Evolutionary conservation across 1,140 invertebrate species (phyloP).

Genomic region (Habropoda laboriosa): DNA sequence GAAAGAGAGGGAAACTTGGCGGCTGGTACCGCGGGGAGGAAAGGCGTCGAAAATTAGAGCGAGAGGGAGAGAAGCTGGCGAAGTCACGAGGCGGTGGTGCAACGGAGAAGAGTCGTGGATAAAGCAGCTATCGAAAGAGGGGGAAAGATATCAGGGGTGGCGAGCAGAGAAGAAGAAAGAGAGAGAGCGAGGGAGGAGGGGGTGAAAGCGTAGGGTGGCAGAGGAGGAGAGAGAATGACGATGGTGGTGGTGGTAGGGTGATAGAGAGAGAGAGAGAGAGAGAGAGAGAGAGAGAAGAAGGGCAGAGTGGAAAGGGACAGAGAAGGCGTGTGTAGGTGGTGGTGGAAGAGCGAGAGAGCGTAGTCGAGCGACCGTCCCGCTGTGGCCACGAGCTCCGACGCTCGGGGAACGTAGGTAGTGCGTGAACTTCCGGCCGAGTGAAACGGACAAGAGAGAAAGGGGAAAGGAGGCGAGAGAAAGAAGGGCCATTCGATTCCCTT

Average conservation of each 20-base stretch:
- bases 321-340: slow-evolving; percentile 48
- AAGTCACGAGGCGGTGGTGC: too few species aligned
- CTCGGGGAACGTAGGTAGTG: slow-evolving; percentile 79
- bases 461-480: slow-evolving; percentile 32
- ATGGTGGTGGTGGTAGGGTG: slow-evolving; percentile 5
- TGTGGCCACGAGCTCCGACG: slow-evolving; percentile 80
- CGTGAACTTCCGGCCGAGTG: slow-evolving; percentile 76
- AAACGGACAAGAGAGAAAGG: slow-evolving; percentile 67
- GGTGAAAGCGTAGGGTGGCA: neutral
- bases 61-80: slow-evolving; percentile 1
- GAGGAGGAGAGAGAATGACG: slow-evolving; percentile 18
- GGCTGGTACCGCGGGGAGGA: neutral
- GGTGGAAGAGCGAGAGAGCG: slow-evolving; percentile 72
- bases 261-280: slow-evolving; percentile 23
- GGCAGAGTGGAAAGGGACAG: slow-evolving; percentile 3
- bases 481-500: slow-evolving; percentile 32
- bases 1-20: slow-evolving; percentile 6
- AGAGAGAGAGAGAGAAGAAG: slow-evolving; percentile 23
- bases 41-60: neutral
- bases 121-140: neutral
- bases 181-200: neutral
- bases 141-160: too few species aligned
- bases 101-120: neutral
- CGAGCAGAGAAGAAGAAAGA: neutral
- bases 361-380: slow-evolving; percentile 81